Evolutionary conservation across 2,797 vertebrate species (phyloP), one percentile per base, ranked within the genome.

Genomic region (Centropyge bicolor): DNA sequence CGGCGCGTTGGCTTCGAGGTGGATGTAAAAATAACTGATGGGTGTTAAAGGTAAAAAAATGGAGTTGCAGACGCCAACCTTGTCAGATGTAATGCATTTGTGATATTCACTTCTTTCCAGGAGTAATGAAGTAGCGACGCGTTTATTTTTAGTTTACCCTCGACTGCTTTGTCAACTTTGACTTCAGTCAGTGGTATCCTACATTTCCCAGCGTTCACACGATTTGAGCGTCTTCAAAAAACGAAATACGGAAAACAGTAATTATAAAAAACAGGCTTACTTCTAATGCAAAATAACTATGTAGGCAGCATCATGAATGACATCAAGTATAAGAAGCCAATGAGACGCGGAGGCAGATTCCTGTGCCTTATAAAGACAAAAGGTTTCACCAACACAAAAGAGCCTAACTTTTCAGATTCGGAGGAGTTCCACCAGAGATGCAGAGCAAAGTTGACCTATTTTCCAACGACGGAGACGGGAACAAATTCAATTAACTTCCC

Each of bases 361-460:
- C 70, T 76, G 74, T 38, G 70, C 35, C 60, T 80, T 60, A 56
- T 64, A 56, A 76, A 86, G 49, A 88, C 65, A 31, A 85, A 83
- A 81, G 73, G 61, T 69, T 80, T 68, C 62, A 54, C 60, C 60
- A 68, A 74, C 62, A 82, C 59, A 85, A 75, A 65, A 75, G 43
- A 74, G 19, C 0, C 20, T 5, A 70, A 74, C 56, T 79, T 84
- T 70, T 81, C 60, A 60, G 56, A 83, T 65, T 81, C 41, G 6
- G 65, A 60, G 31, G 66, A 77, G 68, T 69, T 78, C 76, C 54
- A 51, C 62, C 63, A 63, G 61, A 67, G 73, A 85, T n/a, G 56
- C 51, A 17, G 74, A 74, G 76, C 80, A 87, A 84, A 84, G 87
- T 40, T 78, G 89, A 90, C 90, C 92, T 90, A 90, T 86, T 91